Base-by-base conservation (phyloP, 2,113 vertebrate genomes). In the Elaphurus davidianus region DNA sequence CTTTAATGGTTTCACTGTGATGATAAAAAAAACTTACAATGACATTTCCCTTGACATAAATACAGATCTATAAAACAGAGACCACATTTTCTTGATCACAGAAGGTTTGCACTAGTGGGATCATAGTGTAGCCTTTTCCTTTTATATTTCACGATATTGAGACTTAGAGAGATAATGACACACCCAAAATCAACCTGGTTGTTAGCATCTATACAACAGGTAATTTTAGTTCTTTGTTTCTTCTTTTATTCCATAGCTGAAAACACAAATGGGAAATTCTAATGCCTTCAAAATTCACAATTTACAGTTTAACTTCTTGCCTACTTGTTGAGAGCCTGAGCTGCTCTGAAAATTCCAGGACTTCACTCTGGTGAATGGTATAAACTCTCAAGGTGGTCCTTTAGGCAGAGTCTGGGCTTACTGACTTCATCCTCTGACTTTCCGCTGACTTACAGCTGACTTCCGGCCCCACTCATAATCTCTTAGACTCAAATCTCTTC, bases 31-130 rank as follows among this genome's bases (percentile, higher is more conserved):
- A 90, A 62, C 27, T 90, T 79, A 57, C 21, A 25, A 14, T 78
- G 50, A n/a, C 60, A 92, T 91, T 94, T 93, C 67, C 40, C 47
- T 93, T 64, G 50, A 85, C 27, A 83, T 90, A 93, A 97, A 95
- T 59, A 62, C 33, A 87, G 7, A 50, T 59, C 45, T 64, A 55
- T 54, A 79, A 96, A 81, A 62, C 21, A n/a, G 30, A 74, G 21
- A 59, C 52, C 50, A 88, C 23, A 14, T 54, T 54, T 83, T 89
- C 43, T 87, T 55, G 15, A 95, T 86, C 74, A 82, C 33, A 50
- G 40, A 14, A 50, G 14, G 30, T 82, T 59, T 94, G n/a, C n/a
- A 71, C 4, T n/a, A 64, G 23, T 0, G 2, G n/a, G 4, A 87
- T 21, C 17, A 50, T 2, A 91, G 7, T 52, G 50, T 71, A 59